phyloP scores from a whole-genome alignment of 2,888 invertebrate species.

The Cantharis flavilabris region DNA sequence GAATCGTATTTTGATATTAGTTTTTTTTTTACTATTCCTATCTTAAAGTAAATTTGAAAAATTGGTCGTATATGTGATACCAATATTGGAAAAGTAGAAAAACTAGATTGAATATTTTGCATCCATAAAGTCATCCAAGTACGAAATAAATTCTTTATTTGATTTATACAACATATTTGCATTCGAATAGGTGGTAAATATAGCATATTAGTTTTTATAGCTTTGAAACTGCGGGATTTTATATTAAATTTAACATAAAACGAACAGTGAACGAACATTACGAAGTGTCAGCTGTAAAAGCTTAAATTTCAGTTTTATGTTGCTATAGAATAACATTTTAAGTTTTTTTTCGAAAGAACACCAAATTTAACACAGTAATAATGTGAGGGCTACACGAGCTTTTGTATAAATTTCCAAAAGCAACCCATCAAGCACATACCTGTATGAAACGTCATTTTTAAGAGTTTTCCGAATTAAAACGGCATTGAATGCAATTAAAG shows the following conservation, averaged over 20 bases:
- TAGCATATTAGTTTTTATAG: slow-evolving; percentile 25
- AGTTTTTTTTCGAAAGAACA: background rate
- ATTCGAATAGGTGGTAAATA: slow-evolving; percentile 29
- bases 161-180: slow-evolving; percentile 26
- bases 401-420: background rate
- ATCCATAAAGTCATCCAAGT: slow-evolving; percentile 23
- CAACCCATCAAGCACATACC: background rate
- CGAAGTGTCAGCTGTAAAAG: slow-evolving; percentile 15
- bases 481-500: background rate
- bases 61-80: slow-evolving; percentile 24
- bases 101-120: slow-evolving; percentile 26
- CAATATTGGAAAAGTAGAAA: slow-evolving; percentile 26
- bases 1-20: background rate
- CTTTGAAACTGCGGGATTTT: slow-evolving; percentile 17
- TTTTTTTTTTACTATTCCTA: background rate
- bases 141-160: slow-evolving; percentile 29
- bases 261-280: slow-evolving; percentile 14
- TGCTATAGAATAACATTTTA: background rate
- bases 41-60: slow-evolving; percentile 15
- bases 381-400: background rate
- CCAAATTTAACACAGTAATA: background rate
- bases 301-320: slow-evolving; percentile 4
- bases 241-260: slow-evolving; percentile 26
- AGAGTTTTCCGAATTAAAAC: background rate
- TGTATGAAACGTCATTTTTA: background rate